Base-by-base conservation (phyloP, 2,113 vertebrate species). In the Calonectris borealis region DNA sequence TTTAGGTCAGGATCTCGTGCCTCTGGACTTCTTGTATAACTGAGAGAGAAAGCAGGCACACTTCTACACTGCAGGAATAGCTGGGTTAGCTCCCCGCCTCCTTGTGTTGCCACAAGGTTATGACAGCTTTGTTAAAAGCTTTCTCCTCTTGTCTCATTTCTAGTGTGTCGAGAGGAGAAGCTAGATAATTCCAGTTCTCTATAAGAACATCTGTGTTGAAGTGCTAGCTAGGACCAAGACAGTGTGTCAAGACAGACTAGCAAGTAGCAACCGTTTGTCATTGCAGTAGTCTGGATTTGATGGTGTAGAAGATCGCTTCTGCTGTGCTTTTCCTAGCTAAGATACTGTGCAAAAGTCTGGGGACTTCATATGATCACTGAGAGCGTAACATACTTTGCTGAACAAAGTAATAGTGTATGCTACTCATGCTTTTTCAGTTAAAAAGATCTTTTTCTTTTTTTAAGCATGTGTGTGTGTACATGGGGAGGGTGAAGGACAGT, bases 401-500 rank as follows among this genome's bases (percentile, higher is more conserved):
- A 62, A 88, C 48, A 51, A 85, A 72, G 29, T 82, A 70, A n/a
- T 57, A 79, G 48, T 25, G 27, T 57, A 20, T 49, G 66, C 27
- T 91, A 52, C 52, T 62, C 13, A 25, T 49, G 26, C 24, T 75
- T 82, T 85, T 80, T 70, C 52, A 13, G 62, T 94, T 92, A 68
- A 91, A 94, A 88, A 69, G 16, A 55, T 71, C 24, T 94, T 92
- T 94, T 75, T 57, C 6, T 11, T 62, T 80, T 65, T 60, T 64
- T 32, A 70, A 86, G 29, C 1, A 1, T 32, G 26, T 68, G 27
- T 72, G 10, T 61, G 32, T 82, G 5, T n/a, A 38, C 0, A 2
- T 17, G 8, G 31, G 11, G 49, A 85, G 83, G 89, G 34, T 94
- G 49, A 97, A 97, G 89, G 76, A 85, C 73, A 83, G 88, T 97